Percentiles rank a stretch among this genome's conserved stretches.
Evolutionary conservation across 2,113 vertebrate genomes (phyloP).

Genomic region (Xenopus tropicalis): UCB_Xtro_10.0 CM004450.2:64844001-64844500

Average conservation of each 20-base stretch:
- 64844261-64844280: neutral
- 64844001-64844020: no score
- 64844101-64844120: neutral
- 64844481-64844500: slow-evolving; percentile 34
- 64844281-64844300: slow-evolving; percentile 4
- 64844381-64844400: neutral
- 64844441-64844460: slow-evolving; percentile 26
- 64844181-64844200: no score
- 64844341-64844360: neutral
- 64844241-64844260: no score
- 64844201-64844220: no score
- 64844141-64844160: slow-evolving; percentile 11
- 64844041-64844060: neutral
- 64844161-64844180: slow-evolving; percentile 19
- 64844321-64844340: neutral
- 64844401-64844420: slow-evolving; percentile 21
- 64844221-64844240: no score
- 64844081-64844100: neutral
- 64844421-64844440: slow-evolving; percentile 16
- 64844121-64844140: slow-evolving; percentile 15
- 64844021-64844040: no score
- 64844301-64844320: neutral
- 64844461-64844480: slow-evolving; percentile 15
- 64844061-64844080: neutral
- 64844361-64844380: neutral